These are phyloP conservation scores for Drosophila ezoana DNA, from an alignment of 2,888 invertebrate species.

Conservation along the genomic window DNA sequence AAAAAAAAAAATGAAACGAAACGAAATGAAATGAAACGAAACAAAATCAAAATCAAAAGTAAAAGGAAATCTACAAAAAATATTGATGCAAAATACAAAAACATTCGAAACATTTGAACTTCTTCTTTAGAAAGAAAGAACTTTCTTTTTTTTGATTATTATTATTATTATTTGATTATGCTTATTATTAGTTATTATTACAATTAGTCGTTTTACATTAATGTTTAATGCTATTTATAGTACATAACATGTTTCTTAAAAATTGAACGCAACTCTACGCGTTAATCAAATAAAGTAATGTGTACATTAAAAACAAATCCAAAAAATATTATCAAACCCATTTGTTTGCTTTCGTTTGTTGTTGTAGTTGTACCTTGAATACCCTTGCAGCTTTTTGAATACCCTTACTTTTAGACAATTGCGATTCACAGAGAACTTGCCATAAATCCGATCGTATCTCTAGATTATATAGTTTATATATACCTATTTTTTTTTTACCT, in stretches of 20 bases:
- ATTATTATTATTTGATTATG: constrained; percentile 47
- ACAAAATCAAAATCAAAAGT: constrained; percentile 28
- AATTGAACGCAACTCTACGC: constrained; percentile 41
- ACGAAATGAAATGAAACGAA: constrained; percentile 12
- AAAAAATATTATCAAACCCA: background rate
- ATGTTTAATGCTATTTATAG: constrained; percentile 68
- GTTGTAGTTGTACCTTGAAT: background rate
- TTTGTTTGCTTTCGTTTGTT: constrained; percentile 11
- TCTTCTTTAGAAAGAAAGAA: constrained; percentile 25
- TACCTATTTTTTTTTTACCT: no score
- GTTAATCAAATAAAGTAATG: constrained; percentile 56
- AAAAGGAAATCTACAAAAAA: constrained; percentile 8
- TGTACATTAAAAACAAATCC: constrained; percentile 43
- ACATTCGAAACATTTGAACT: constrained; percentile 47
- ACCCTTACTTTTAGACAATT: no score
- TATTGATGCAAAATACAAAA: constrained; percentile 44
- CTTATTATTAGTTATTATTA: constrained; percentile 34
- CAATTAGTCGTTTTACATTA: constrained; percentile 61
- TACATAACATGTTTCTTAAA: constrained; percentile 53
- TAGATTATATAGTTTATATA: no score
- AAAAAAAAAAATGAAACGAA: constrained; percentile 24
- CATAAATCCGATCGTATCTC: no score
- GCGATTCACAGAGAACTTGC: no score
- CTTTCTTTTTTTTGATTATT: constrained; percentile 50
- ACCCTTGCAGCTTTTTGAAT: no score